Conservation (phyloP, 1,140 invertebrate genomes). For the Chymomyza costata region DNA sequence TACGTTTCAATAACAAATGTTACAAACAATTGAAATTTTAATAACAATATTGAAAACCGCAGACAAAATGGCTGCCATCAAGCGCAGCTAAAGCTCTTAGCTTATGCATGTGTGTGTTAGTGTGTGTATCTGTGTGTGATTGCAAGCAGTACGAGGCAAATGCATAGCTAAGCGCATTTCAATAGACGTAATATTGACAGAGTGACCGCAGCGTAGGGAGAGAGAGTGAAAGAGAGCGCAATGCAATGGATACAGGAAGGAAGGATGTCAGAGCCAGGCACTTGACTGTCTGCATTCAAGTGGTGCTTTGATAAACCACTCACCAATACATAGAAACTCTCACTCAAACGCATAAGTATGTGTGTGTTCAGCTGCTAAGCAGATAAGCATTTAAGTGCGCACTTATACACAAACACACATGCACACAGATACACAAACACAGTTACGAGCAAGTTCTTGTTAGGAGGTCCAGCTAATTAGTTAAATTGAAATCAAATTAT, state of each 20-base stretch:
- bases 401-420: slow-evolving; percentile 15
- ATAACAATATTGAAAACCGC: slow-evolving; percentile 19
- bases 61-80: slow-evolving; percentile 45
- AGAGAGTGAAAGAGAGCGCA: no score
- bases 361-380: slow-evolving; percentile 53
- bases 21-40: no score
- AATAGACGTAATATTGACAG: slow-evolving; percentile 54
- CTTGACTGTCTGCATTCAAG: slow-evolving; percentile 64
- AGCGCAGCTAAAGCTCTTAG: slow-evolving; percentile 5
- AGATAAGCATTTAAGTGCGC: slow-evolving; percentile 58
- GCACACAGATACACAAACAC: slow-evolving; percentile 6
- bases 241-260: no score
- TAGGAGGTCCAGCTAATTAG: slow-evolving; percentile 69
- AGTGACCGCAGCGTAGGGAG: slow-evolving; percentile 57
- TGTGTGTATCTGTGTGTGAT: no score
- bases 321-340: slow-evolving; percentile 3
- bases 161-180: slow-evolving; percentile 57
- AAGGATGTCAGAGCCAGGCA: no score
- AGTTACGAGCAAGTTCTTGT: slow-evolving; percentile 46
- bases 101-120: no score
- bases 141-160: slow-evolving; percentile 4
- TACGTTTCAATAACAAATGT: no score
- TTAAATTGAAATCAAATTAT: slow-evolving; percentile 75
- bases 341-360: slow-evolving; percentile 16
- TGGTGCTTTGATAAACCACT: slow-evolving; percentile 49